Conservation (phyloP, 35 echinoderm and acorn worm genomes). For the Strongylocentrotus purpuratus region DNA sequence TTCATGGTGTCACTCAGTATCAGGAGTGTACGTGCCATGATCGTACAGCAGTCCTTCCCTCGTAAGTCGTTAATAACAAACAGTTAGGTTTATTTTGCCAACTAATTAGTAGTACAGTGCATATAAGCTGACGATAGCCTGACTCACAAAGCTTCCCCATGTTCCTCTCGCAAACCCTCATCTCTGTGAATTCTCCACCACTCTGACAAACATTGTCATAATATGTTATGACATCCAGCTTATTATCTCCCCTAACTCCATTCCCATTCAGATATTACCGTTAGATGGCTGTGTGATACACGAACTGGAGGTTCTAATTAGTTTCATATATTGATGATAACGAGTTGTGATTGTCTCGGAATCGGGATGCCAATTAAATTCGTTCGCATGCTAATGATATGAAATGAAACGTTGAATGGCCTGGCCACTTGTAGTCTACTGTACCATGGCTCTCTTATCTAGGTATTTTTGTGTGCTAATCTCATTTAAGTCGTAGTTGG, state of each 20-base stretch:
- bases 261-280: background rate
- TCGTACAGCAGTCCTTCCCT: background rate
- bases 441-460: background rate
- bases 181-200: background rate
- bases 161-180: background rate
- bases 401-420: constrained; percentile 8
- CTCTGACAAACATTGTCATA: background rate
- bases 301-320: constrained; percentile 15
- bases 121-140: background rate
- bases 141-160: background rate
- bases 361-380: constrained; percentile 7
- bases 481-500: no score
- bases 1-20: no score
- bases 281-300: background rate
- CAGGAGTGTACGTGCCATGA: background rate
- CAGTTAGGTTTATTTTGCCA: background rate
- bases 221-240: constrained; percentile 4
- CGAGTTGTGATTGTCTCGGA: background rate
- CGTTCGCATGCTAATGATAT: background rate
- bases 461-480: no score
- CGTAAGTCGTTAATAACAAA: background rate
- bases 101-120: background rate
- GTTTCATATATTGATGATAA: constrained; percentile 32
- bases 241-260: background rate
- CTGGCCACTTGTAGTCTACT: background rate